A percentile compares a stretch with the other conserved stretches of the same genome.
Conservation (phyloP, 2,113 vertebrate genomes). For the Pangasianodon hypophthalmus region DNA sequence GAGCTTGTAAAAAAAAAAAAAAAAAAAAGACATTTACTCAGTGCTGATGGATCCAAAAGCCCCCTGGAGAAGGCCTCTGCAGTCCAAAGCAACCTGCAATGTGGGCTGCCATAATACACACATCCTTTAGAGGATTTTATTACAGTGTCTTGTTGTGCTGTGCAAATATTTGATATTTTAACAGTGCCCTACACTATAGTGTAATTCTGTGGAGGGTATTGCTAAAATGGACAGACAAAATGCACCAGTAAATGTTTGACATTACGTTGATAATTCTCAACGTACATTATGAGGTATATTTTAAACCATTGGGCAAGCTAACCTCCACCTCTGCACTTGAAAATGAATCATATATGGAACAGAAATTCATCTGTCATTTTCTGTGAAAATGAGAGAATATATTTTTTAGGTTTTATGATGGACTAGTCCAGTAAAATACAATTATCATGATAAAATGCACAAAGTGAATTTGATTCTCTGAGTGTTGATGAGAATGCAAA, state of each 20-base stretch:
- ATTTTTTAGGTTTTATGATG: background rate
- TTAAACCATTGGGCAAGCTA: slow-evolving; percentile 22
- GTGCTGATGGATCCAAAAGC: slow-evolving; percentile 36
- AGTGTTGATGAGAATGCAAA: slow-evolving; percentile 65
- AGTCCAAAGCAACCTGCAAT: slow-evolving; percentile 11
- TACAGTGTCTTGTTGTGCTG: slow-evolving; percentile 3
- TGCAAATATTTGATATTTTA: slow-evolving; percentile 21
- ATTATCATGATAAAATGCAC: slow-evolving; percentile 20
- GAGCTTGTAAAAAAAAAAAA: slow-evolving; percentile 48
- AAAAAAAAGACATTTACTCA: slow-evolving; percentile 38
- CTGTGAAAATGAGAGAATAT: slow-evolving; percentile 1
- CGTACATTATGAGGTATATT: slow-evolving; percentile 24
- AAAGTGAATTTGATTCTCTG: background rate
- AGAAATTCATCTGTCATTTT: background rate
- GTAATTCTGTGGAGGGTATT: background rate
- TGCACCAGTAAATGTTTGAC: background rate
- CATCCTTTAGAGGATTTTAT: slow-evolving; percentile 20
- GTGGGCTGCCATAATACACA: slow-evolving; percentile 2
- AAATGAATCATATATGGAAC: slow-evolving; percentile 14
- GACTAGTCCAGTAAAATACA: slow-evolving; percentile 11
- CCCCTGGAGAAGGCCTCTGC: slow-evolving; percentile 38
- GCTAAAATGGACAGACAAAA: slow-evolving; percentile 19
- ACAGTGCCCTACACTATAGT: background rate
- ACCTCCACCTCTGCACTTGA: background rate
- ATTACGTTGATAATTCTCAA: slow-evolving; percentile 16